Evolutionary conservation across 92 coral and sea anemone genomes (phyloP), one percentile per base, ranked within the genome.

Genomic region (Micromussa lordhowensis): DNA sequence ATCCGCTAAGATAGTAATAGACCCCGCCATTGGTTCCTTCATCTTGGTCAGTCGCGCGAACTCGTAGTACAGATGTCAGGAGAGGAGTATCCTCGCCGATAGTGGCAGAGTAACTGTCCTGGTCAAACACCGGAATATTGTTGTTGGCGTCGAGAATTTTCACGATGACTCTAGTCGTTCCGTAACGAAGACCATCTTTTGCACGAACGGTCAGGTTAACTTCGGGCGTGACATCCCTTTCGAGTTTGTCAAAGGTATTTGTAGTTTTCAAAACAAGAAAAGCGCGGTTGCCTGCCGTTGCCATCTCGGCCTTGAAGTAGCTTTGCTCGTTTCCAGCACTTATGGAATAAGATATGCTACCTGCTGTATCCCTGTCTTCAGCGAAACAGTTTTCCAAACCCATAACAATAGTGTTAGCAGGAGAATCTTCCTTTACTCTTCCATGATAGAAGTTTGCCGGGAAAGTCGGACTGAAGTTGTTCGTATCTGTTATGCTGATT

Each of bases 381-480:
- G 96, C 98, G 26, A 53, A 88, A 28, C 98, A 95, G 78, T 92
- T 85, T 74, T 92, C 96, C 55, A 95, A 78, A 3, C 98, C 98
- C 72, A 88, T 78, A 31, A 95, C 98, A 12, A 89, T 81, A 0
- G 88, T 86, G 26, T 93, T 82, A 22, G 77, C 53, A 1, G 88
- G 86, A 0, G 98, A 82, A 18, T 78, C 28, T 48, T 95, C 98
- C n/a, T 70, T 88, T 22, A 95, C 91, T 44, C 88, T 80, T 1
- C 95, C 98, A 30, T 88, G 80, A 63, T 95, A 95, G 61, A 92
- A 59, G 59, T 90, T 85, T 34, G 91, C 78, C 10, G 94, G 94
- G 71, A 95, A 95, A 0, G 94, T 83, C 32, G 98, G 98, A 70
- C 90, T 86, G 59, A 91, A 93, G 59, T 95, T 92, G 72, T 95